Evolutionary conservation across 2,113 vertebrate species (phyloP), one percentile per base, ranked within the genome.

Genomic region (Pelobates fuscus): DNA sequence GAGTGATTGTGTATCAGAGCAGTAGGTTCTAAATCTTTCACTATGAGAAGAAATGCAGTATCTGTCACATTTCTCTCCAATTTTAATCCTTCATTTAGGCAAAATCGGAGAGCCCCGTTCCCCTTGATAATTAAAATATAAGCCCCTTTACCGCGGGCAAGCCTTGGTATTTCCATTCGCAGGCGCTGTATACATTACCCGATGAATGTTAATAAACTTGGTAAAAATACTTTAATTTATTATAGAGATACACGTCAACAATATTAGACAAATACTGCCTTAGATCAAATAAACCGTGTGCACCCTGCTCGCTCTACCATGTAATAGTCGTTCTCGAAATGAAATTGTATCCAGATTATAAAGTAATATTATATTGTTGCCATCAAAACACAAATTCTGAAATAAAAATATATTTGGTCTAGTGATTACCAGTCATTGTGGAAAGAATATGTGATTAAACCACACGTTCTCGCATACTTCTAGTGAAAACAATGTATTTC

Each of bases 331-430:
- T 66, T 66, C 71, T 67, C 29, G 23, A 67, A 54, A 75, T 75
- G 49, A 67, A 75, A 75, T 66, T 75, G 70, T 71, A 62, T 71
- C 59, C 71, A 54, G 62, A 75, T 67, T 75, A 66, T 75, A 67
- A 58, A 37, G 62, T 41, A 43, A 67, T 75, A 71, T 52, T 20
- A 37, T 18, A 46, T 58, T 58, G 24, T 66, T 58, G 71, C 65
- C 63, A 67, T 57, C 52, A 15, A 54, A 75, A 75, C 61, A 74
- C 43, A 29, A 67, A 67, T 75, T 67, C 52, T 46, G 23, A 62
- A 63, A 25, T 43, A 71, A 43, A 71, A 60, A 71, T 71, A 61
- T 71, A 71, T 71, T 60, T 52, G 43, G 55, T 71, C 68, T 71
- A 41, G 57, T 44, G 57, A 62, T 62, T 71, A 62, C 41, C 43